Percentiles rank a stretch among this genome's conserved stretches.
Evolutionary conservation across 2,888 invertebrate species (phyloP).

Genomic region (Plutella xylostella): DNA sequence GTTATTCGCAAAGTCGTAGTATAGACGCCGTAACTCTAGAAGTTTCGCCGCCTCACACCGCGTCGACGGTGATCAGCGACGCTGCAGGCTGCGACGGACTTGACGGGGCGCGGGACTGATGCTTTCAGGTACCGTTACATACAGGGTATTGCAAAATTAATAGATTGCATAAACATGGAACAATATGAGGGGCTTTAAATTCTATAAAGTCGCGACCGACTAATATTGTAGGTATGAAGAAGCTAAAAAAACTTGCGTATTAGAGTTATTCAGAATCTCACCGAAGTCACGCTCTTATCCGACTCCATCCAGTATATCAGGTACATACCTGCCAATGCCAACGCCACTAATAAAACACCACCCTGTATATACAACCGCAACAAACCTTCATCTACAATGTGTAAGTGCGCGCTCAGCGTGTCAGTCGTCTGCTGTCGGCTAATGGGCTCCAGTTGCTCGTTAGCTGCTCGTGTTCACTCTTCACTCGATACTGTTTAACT

Average conservation of each 20-base stretch:
- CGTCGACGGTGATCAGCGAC: too few relatives aligned
- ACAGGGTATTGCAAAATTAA: not conserved
- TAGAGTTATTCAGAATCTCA: not conserved
- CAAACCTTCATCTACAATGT: not conserved
- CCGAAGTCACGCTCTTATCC: not conserved
- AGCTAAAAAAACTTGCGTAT: not conserved
- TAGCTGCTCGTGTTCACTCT: too few relatives aligned
- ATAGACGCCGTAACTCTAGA: too few relatives aligned
- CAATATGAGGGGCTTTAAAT: not conserved
- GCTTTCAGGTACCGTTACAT: not conserved
- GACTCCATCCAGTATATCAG: not conserved
- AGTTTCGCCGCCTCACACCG: too few relatives aligned
- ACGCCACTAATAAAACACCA: not conserved
- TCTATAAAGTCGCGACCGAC: not conserved
- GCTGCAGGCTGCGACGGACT: slow-evolving; percentile 11
- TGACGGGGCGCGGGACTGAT: not conserved
- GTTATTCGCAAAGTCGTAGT: too few relatives aligned
- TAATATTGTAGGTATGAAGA: not conserved
- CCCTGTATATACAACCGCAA: not conserved
- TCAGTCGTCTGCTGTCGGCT: too few relatives aligned
- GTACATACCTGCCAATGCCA: not conserved
- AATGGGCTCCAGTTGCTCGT: too few relatives aligned
- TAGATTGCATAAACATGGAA: not conserved
- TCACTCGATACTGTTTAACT: too few relatives aligned
- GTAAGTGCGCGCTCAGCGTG: not conserved